These are phyloP conservation scores for Cantharis lateralis DNA, from an alignment of 2,888 invertebrate genomes.

Conservation along the genomic window DNA sequence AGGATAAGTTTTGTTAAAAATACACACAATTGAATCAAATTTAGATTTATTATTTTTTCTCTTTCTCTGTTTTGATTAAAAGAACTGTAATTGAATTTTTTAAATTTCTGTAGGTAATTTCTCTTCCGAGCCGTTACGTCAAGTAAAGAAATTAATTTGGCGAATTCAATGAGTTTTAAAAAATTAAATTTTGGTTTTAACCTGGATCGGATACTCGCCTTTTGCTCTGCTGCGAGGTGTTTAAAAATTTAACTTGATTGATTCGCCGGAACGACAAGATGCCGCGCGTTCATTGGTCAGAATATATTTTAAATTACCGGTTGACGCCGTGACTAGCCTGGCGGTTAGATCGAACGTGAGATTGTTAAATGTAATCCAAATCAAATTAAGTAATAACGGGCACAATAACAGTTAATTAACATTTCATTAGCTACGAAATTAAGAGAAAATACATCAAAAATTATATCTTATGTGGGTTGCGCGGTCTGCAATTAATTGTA, in stretches of 20 bases:
- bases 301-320: neutral
- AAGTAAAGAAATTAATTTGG: neutral
- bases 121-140: neutral
- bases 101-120: neutral
- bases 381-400: neutral
- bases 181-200: neutral
- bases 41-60: neutral
- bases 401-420: neutral
- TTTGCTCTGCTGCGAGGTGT: neutral
- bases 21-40: neutral
- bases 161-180: neutral
- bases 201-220: no score
- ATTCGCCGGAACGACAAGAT: neutral
- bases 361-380: neutral
- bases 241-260: neutral
- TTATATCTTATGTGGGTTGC: neutral
- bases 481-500: conserved; percentile 9
- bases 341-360: neutral
- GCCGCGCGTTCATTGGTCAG: neutral
- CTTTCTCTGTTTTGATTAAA: neutral
- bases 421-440: neutral
- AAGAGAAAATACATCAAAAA: neutral
- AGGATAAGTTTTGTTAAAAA: neutral
- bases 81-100: neutral
- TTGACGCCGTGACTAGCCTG: neutral